These are phyloP conservation scores for Todiramphus saurophagus DNA, from an alignment of 2,113 vertebrate species.

Conservation along the genomic window DNA sequence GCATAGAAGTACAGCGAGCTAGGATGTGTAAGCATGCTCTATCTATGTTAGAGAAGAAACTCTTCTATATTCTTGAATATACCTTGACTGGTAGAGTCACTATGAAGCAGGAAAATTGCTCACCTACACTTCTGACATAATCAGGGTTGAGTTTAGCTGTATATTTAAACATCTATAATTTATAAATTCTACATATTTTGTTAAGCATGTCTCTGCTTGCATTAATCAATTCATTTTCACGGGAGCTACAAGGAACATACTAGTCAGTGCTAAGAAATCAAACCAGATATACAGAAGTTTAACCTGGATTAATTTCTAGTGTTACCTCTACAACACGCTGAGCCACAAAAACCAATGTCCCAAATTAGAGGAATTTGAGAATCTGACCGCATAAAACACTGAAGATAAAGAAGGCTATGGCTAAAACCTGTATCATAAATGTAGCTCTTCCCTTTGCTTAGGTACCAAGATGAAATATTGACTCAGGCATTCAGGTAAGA, in stretches of 20 bases:
- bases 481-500: not conserved
- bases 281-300: not conserved
- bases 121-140: too few relatives aligned
- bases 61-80: not conserved
- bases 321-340: not conserved
- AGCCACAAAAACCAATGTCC: not conserved
- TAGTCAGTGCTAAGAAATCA: not conserved
- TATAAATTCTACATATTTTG: not conserved
- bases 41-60: not conserved
- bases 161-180: not conserved
- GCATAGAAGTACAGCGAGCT: not conserved
- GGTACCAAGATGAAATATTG: not conserved
- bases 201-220: not conserved
- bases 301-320: not conserved
- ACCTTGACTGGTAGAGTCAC: not conserved
- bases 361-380: not conserved
- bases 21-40: not conserved
- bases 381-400: not conserved
- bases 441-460: not conserved
- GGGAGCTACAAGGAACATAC: not conserved
- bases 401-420: not conserved
- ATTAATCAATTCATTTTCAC: not conserved
- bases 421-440: not conserved
- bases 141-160: not conserved
- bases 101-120: not conserved